A percentile compares a stretch with the other conserved stretches of the same genome.
Conservation (phyloP, 2,797 vertebrate genomes). For the Ambastaia sidthimunki region DNA sequence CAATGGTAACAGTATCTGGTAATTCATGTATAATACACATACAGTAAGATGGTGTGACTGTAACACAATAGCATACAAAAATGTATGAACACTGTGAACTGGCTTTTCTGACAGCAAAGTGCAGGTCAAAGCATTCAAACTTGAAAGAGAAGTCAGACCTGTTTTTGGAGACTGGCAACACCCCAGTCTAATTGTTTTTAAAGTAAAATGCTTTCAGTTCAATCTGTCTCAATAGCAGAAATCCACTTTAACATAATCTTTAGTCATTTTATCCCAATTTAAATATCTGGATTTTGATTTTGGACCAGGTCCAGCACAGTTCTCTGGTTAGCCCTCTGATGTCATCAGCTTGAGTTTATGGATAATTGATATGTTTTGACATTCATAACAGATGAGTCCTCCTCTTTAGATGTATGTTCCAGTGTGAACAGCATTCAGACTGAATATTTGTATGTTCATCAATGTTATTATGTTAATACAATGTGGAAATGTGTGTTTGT, state of each 20-base stretch:
- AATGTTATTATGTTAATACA: background rate
- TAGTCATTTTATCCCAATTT: background rate
- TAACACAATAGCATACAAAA: background rate
- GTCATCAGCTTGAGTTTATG: background rate
- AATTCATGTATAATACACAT: background rate
- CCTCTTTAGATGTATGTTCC: background rate
- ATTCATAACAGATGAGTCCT: background rate
- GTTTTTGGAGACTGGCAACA: constrained; percentile 39
- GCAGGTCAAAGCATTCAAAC: background rate
- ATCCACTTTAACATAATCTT: background rate
- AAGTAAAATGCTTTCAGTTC: background rate
- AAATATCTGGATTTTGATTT: too few species aligned
- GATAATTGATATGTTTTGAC: too few species aligned
- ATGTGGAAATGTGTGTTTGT: constrained; percentile 64
- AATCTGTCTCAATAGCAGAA: background rate
- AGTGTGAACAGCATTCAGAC: background rate
- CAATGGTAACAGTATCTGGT: background rate
- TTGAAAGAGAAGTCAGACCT: constrained; percentile 35
- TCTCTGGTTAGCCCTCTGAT: too few species aligned
- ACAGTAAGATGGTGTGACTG: background rate
- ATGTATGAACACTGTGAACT: background rate
- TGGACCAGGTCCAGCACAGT: too few species aligned
- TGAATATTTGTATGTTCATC: background rate
- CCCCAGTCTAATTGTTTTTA: background rate
- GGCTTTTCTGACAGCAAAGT: background rate